Conservation (phyloP, 2,797 vertebrate species). For the Oryzias sinensis region DNA sequence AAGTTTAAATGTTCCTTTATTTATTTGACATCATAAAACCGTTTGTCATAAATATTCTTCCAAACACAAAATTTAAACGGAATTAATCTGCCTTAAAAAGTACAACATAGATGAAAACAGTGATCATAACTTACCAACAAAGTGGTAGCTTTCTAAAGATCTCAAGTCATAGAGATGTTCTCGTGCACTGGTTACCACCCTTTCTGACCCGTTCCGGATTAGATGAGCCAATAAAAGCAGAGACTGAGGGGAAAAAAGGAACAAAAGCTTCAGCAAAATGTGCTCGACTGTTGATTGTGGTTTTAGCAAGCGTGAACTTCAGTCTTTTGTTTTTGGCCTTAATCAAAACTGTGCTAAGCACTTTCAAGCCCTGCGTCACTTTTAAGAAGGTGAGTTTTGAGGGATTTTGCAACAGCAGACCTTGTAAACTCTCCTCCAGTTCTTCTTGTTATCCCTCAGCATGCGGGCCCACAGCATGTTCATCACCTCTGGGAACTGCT, state of each 20-base stretch:
- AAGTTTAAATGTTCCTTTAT: neutral
- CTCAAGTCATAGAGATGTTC: constrained; percentile 99
- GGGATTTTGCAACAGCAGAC: constrained; percentile 64
- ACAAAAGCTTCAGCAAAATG: neutral
- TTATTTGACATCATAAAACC: too few relatives aligned
- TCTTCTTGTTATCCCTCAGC: constrained; percentile 99
- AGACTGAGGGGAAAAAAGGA: constrained; percentile 75
- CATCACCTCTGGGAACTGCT: constrained; percentile 99
- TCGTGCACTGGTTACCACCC: constrained; percentile 97
- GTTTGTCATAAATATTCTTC: constrained; percentile 34
- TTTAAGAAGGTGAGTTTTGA: constrained; percentile 6
- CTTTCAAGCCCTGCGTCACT: neutral
- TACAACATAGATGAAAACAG: constrained; percentile 68
- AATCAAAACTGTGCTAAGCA: constrained; percentile 10
- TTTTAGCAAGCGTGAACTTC: neutral
- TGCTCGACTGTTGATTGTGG: neutral
- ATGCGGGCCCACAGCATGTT: constrained; percentile 98
- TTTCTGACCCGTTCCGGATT: constrained; percentile 97
- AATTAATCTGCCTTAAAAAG: constrained; percentile 46
- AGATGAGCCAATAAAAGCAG: constrained; percentile 94
- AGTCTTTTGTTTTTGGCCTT: neutral
- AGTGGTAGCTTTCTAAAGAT: constrained; percentile 98
- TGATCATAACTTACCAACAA: constrained; percentile 85
- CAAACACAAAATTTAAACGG: too few relatives aligned
- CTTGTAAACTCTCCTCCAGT: constrained; percentile 99